Percentiles rank a stretch among this genome's conserved stretches.
Evolutionary conservation across 2,797 vertebrate species (phyloP).

Genomic region (Hozukius guyotensis): DNA sequence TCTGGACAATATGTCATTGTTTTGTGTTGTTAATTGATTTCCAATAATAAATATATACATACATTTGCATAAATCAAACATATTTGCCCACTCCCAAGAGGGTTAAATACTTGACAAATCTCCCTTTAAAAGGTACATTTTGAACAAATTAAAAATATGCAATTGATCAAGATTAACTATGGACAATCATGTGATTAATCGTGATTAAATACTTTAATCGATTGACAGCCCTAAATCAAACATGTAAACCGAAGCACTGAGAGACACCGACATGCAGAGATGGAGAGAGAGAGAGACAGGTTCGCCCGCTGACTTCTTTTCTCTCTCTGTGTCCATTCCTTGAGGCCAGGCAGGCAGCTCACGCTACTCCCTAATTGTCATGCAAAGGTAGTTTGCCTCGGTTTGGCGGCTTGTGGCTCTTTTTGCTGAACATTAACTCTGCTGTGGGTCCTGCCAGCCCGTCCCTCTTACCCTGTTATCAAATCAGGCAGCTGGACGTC

Average conservation of each 20-base stretch:
- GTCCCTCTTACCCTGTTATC: conserved; percentile 39
- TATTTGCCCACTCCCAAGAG: too few relatives aligned
- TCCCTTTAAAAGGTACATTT: too few relatives aligned
- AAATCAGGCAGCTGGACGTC: conserved; percentile 56
- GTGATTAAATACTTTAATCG: too few relatives aligned
- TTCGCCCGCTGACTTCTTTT: conserved; percentile 5
- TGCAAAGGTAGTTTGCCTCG: conserved; percentile 61
- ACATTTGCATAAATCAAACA: too few relatives aligned
- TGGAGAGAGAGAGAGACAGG: not conserved
- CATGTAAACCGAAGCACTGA: conserved; percentile 10
- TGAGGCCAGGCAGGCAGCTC: conserved; percentile 32
- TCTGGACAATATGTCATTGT: too few relatives aligned
- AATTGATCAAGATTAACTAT: too few relatives aligned
- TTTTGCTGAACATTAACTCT: conserved; percentile 45
- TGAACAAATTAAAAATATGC: too few relatives aligned
- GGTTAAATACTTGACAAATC: too few relatives aligned
- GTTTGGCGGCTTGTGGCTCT: conserved; percentile 49
- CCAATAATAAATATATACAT: too few relatives aligned
- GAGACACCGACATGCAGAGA: conserved; percentile 4
- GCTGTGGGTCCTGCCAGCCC: conserved; percentile 30
- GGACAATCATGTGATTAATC: too few relatives aligned
- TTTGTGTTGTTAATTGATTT: too few relatives aligned
- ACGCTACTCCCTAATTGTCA: conserved; percentile 64
- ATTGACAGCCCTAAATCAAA: not conserved
- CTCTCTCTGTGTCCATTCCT: conserved; percentile 28